phyloP scores from a whole-genome alignment of 2,888 invertebrate species.

The Megalurothrips usitatus region DNA sequence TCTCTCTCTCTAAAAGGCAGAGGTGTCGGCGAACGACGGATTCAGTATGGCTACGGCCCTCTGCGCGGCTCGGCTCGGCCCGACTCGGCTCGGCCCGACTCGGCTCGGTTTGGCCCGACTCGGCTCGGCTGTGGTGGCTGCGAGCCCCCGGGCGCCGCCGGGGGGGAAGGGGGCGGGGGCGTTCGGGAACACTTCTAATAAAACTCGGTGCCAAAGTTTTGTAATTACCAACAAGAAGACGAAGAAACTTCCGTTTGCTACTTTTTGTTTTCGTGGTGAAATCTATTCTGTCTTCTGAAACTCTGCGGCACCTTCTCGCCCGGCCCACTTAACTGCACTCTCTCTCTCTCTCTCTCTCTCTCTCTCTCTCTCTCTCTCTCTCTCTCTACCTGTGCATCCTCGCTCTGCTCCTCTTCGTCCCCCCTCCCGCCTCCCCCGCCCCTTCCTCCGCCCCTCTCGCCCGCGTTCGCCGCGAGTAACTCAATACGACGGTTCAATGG shows the following conservation, averaged over 20 bases:
- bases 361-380: too few species aligned
- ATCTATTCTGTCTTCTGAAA: conserved; percentile 24
- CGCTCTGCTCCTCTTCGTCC: background rate
- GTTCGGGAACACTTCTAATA: conserved; percentile 24
- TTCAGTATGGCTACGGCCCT: too few species aligned
- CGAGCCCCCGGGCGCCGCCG: background rate
- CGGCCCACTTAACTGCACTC: conserved; percentile 8
- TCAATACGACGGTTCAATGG: background rate
- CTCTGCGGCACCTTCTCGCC: conserved; percentile 5
- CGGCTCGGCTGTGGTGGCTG: background rate
- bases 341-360: background rate
- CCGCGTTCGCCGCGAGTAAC: background rate
- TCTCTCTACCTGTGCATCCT: too few species aligned
- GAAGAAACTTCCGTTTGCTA: conserved; percentile 24
- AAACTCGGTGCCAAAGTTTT: conserved; percentile 25
- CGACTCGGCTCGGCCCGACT: too few species aligned
- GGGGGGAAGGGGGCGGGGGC: too few species aligned
- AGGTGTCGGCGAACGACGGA: too few species aligned
- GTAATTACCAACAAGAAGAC: conserved; percentile 26
- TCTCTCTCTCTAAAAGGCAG: background rate
- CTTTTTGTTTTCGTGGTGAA: conserved; percentile 25
- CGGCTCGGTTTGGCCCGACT: too few species aligned
- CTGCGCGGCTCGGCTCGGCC: too few species aligned
- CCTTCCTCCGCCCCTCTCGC: background rate
- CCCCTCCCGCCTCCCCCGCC: background rate